Base-by-base conservation (phyloP, 2,113 vertebrate species). In the Anoura caudifer region DNA sequence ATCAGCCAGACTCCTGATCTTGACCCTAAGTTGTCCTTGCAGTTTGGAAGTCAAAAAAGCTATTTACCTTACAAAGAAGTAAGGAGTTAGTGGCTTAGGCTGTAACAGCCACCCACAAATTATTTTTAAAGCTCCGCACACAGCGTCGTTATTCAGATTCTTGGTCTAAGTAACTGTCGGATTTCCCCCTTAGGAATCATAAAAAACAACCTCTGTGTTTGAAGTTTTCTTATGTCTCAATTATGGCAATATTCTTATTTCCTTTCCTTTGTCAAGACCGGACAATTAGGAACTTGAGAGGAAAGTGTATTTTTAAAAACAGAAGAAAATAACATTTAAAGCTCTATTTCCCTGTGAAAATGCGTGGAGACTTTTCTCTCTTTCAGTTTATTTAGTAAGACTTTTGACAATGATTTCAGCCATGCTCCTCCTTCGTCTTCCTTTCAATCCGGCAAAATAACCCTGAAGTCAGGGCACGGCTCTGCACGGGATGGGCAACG, bases 81-180 rank as follows among this genome's bases (percentile, higher is more conserved):
- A 50, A 88, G 82, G 90, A 95, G 82, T 91, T 90, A 45, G 80
- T 79, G 91, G 70, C 47, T 95, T 91, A 88, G 87, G 94, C 75
- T 63, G 41, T 59, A 96, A 87, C 84, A 77, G 83, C 69, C 79
- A 87, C 95, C 80, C 87, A 96, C 96, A 97, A 97, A 97, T 97
- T 97, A 97, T 96, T 86, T 97, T 97, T 97, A 96, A 97, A 87
- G 97, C 96, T 75, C 43, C 70, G 79, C 94, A 92, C 82, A 69
- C 63, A 96, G 95, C 93, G 52, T 72, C 59, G 20, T 47, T 92
- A 91, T 67, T 96, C 94, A 65, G 85, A 80, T 80, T 94, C 91
- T 95, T 17, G 59, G 94, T 94, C 41, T 94, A 97, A 97, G 94
- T 56, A 96, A 94, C 79, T n/a, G 91, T 96, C 91, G 36, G 56